A percentile compares a stretch with the other conserved stretches of the same genome.
These are phyloP conservation scores for Dicrostonyx torquatus DNA, from an alignment of 2,797 vertebrate genomes.

Conservation along the genomic window DNA sequence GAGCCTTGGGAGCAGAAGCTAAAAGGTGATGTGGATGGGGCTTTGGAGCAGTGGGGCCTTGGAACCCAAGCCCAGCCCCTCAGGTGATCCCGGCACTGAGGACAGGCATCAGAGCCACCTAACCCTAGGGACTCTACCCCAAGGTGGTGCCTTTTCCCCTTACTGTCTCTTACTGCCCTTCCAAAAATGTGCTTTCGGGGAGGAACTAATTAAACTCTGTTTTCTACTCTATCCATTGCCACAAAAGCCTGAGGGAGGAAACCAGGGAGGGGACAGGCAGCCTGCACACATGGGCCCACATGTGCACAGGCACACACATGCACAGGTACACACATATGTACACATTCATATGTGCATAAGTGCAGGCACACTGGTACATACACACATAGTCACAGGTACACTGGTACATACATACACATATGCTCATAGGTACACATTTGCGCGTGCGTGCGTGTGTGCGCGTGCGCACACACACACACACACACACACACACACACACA, in stretches of 20 bases:
- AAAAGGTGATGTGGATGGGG: fast-evolving
- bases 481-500: not conserved
- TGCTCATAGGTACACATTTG: too few relatives aligned
- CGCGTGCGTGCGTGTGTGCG: too few relatives aligned
- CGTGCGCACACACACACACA: fast-evolving
- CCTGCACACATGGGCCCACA: fast-evolving
- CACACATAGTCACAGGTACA: not conserved
- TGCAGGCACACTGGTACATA: too few relatives aligned
- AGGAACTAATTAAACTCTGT: not conserved
- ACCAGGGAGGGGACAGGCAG: not conserved
- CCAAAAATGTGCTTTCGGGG: not conserved
- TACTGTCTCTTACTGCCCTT: too few relatives aligned
- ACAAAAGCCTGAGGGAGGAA: not conserved
- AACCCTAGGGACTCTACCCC: not conserved
- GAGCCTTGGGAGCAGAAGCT: not conserved
- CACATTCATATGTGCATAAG: not conserved
- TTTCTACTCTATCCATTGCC: not conserved
- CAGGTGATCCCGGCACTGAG: not conserved
- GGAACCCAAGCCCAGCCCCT: not conserved
- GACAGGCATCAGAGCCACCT: too few relatives aligned
- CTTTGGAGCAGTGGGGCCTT: not conserved
- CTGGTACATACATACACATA: not conserved
- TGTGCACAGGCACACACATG: not conserved
- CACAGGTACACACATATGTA: not conserved
- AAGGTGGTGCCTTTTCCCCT: not conserved